phyloP scores from a whole-genome alignment of 35 echinoderm and acorn worm species.

The Lytechinus variegatus region DNA sequence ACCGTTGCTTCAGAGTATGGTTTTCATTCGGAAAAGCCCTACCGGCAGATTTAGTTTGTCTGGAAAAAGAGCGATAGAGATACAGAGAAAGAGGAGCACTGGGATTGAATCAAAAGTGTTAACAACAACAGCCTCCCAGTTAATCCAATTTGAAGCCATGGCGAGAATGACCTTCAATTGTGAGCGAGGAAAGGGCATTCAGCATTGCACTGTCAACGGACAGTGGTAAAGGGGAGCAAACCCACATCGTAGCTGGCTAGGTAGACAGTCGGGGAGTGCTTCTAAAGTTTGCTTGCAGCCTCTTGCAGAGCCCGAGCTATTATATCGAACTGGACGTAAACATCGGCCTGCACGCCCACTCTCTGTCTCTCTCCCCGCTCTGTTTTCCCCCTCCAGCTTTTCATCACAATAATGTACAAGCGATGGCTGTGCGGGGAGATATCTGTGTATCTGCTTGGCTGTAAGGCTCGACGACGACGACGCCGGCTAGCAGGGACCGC shows the following conservation, averaged over 20 bases:
- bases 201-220: background rate
- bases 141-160: conserved; percentile 50
- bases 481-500: background rate
- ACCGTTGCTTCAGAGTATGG: background rate
- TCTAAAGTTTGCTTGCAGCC: background rate
- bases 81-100: background rate
- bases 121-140: conserved; percentile 24
- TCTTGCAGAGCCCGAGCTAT: background rate
- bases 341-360: background rate
- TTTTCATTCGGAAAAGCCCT: background rate
- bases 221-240: background rate
- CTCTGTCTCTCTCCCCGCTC: background rate
- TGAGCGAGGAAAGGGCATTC: conserved; percentile 24
- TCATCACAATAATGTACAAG: background rate
- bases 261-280: background rate
- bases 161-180: background rate
- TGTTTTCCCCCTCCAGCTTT: background rate
- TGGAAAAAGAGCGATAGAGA: background rate
- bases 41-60: background rate
- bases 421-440: background rate
- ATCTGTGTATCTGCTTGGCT: background rate
- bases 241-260: background rate
- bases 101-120: background rate
- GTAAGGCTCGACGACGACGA: background rate
- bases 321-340: conserved; percentile 3